A percentile compares a stretch with the other conserved stretches of the same genome.
Evolutionary conservation across 2,888 invertebrate species (phyloP).

Genomic region (Nasonovia ribisnigri): DNA sequence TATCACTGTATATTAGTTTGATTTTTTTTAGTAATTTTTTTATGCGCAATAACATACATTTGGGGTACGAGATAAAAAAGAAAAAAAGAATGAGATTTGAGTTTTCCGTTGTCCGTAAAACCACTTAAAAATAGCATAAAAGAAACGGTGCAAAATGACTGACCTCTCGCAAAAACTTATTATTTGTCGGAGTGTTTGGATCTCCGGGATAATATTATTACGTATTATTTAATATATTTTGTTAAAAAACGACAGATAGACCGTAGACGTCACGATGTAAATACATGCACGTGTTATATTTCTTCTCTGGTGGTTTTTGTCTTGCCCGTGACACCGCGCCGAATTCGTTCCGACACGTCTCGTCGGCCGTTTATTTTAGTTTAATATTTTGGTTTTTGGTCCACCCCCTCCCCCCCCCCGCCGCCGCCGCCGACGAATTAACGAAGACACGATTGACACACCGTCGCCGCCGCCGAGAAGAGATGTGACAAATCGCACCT

Average conservation of each 20-base stretch:
- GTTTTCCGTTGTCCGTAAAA: background rate
- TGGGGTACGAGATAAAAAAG: background rate
- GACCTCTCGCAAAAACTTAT: background rate
- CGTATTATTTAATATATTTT: too few species aligned
- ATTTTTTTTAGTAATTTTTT: background rate
- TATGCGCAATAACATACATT: background rate
- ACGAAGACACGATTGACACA: background rate
- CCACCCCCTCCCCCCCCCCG: background rate
- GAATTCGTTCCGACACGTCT: background rate
- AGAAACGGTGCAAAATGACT: background rate
- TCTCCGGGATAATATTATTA: background rate
- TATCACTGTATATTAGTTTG: background rate
- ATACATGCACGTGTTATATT: background rate
- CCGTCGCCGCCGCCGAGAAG: background rate
- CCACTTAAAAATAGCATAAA: background rate
- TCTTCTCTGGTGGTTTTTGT: background rate
- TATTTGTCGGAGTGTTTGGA: background rate
- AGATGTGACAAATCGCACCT: constrained; percentile 48
- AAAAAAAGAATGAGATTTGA: background rate
- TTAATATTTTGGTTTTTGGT: background rate
- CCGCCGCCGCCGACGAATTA: background rate
- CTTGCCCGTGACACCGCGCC: background rate
- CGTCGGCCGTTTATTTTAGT: background rate
- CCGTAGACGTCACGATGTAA: background rate
- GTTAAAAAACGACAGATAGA: background rate